A percentile compares a stretch with the other conserved stretches of the same genome.
These are phyloP conservation scores for Drymodes brunneopygia DNA, from an alignment of 2,113 vertebrate genomes.

Conservation along the genomic window DNA sequence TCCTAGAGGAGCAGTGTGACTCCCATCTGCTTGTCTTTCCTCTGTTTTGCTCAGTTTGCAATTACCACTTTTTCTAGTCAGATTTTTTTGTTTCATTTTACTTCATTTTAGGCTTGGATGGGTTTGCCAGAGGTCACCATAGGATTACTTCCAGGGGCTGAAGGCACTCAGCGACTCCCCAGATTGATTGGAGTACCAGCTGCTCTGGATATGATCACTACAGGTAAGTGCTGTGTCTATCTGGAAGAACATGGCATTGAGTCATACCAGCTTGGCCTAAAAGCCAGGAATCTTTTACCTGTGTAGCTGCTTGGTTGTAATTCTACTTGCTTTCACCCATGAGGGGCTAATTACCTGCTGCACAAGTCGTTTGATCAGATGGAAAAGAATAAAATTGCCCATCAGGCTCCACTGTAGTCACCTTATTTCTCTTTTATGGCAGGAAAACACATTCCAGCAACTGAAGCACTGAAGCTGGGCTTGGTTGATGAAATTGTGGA, in stretches of 20 bases:
- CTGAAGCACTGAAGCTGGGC: constrained; percentile 85
- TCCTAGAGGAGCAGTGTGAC: neutral
- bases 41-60: neutral
- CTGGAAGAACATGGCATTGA: neutral
- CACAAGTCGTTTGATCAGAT: neutral
- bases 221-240: constrained; percentile 70
- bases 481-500: constrained; percentile 84
- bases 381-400: neutral
- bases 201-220: constrained; percentile 87
- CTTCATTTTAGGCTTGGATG: constrained; percentile 74
- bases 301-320: neutral
- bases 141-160: constrained; percentile 86
- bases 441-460: constrained; percentile 82
- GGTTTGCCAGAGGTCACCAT: constrained; percentile 89
- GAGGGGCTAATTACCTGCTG: neutral
- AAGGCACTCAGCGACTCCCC: constrained; percentile 87
- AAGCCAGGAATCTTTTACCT: neutral
- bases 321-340: neutral
- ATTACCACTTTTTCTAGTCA: neutral
- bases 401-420: neutral
- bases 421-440: constrained; percentile 38
- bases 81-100: neutral
- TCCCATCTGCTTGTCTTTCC: neutral
- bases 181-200: constrained; percentile 85
- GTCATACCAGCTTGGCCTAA: neutral